These are phyloP conservation scores for Bombus haemorrhoidalis DNA, from an alignment of 1,140 invertebrate species.

Conservation along the genomic window DNA sequence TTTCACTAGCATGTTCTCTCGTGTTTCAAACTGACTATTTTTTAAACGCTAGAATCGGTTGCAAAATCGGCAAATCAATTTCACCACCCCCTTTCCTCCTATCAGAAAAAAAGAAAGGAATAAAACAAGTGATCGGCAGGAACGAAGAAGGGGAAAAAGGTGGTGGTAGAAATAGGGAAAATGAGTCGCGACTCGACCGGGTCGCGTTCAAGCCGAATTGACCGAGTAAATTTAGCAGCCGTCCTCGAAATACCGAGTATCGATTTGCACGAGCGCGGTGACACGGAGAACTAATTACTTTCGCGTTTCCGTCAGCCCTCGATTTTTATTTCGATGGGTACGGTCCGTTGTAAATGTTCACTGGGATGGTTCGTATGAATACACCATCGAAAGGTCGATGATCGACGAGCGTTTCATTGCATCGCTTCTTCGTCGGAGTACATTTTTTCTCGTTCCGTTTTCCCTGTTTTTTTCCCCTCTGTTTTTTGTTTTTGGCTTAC, in stretches of 20 bases:
- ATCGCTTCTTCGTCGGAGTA: neutral
- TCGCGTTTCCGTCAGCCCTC: constrained; percentile 31
- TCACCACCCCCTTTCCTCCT: neutral
- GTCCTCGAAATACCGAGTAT: constrained; percentile 29
- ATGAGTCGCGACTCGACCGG: neutral
- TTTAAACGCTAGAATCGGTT: neutral
- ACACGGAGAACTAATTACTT: constrained; percentile 50
- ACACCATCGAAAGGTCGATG: constrained; percentile 21
- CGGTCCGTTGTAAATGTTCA: constrained; percentile 19
- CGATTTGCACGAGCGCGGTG: constrained; percentile 24
- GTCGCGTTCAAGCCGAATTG: neutral
- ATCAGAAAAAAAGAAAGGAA: neutral
- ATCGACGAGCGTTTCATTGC: constrained; percentile 37
- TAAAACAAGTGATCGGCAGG: neutral
- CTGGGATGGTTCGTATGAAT: neutral
- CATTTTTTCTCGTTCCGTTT: constrained; percentile 5
- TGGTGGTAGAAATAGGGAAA: constrained; percentile 3
- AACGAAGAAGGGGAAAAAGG: neutral
- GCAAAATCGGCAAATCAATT: neutral
- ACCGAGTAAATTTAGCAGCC: constrained; percentile 18
- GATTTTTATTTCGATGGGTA: constrained; percentile 35
- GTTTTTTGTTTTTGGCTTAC: neutral
- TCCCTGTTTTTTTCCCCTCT: neutral
- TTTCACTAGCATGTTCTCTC: neutral
- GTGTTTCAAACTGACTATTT: neutral